Base-by-base conservation (phyloP, 2,888 invertebrate species). In the Nymphalis c-album region DNA sequence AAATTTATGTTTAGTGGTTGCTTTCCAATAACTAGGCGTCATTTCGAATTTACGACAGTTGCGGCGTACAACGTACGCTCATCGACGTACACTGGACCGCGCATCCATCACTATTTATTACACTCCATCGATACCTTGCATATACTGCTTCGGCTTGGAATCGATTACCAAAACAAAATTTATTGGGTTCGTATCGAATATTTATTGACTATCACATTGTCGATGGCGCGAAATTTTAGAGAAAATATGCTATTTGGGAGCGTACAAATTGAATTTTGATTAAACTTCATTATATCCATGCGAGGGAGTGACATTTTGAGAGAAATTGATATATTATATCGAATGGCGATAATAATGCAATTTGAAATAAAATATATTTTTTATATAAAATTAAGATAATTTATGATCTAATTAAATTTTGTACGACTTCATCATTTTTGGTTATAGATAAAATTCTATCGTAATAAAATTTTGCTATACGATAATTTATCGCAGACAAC, bases 31-130 rank as follows among this genome's bases (percentile, higher is more conserved):
- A 76, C 76, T 78, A 76, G 70, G 73, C 67, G 77, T 80, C 80
- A 81, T 82, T 79, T 77, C 72, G 75, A 79, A 85, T 85, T 82
- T 82, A 86, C 78, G 80, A 78, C 75, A 75, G 68, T 76, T 74
- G 74, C 67, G 72, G 68, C 67, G 57, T 67, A 70, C 69, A 61
- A 63, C 61, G 63, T 57, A 61, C 55, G 47, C 59, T 63, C 58
- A 40, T 50, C 62, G 62, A 68, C 63, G 70, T 68, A 68, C 57
- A 46, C 59, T 63, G 64, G 71, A 65, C 66, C 64, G 60, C 62
- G 64, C 74, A 73, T 74, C 71, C 74, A 80, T 82, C 79, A 80
- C 76, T 80, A 77, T 81, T 82, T 82, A 82, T 80, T 78, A 79
- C 78, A 66, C 73, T 71, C 67, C 58, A 69, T 63, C 67, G 63